phyloP scores from a whole-genome alignment of 2,113 vertebrate genomes.

The Chascanopsetta lugubris region DNA sequence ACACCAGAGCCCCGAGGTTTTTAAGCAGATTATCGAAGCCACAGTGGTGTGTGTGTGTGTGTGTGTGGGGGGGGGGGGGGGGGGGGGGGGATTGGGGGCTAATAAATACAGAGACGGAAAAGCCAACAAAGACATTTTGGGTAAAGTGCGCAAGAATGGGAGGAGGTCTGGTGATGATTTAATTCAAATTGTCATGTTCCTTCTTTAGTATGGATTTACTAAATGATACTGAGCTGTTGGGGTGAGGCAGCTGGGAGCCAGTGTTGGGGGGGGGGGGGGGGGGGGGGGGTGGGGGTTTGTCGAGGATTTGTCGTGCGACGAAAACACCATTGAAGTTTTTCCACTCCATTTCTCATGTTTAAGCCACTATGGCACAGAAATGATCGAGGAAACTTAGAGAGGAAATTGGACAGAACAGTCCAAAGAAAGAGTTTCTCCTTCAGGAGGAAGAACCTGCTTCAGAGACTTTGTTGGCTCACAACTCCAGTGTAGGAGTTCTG shows the following conservation, averaged over 20 bases:
- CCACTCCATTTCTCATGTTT: constrained; percentile 20
- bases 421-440: too few species aligned
- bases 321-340: constrained; percentile 45
- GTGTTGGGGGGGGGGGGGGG: neutral
- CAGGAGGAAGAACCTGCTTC: too few species aligned
- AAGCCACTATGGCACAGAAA: constrained; percentile 17
- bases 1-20: constrained; percentile 60
- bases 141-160: constrained; percentile 15
- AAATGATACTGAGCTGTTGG: constrained; percentile 42
- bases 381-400: constrained; percentile 19
- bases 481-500: too few species aligned
- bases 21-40: constrained; percentile 68
- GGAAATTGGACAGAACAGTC: too few species aligned
- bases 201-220: constrained; percentile 50
- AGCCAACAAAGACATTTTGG: constrained; percentile 43
- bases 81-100: too few species aligned
- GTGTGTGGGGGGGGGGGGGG: too few species aligned
- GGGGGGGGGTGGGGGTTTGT: constrained; percentile 33
- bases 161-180: constrained; percentile 49
- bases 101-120: constrained; percentile 47
- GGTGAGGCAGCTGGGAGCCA: constrained; percentile 1
- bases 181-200: constrained; percentile 60
- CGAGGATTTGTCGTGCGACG: constrained; percentile 21
- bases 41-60: constrained; percentile 13
- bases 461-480: too few species aligned